Evolutionary conservation across 2,113 vertebrate genomes (phyloP), one percentile per base, ranked within the genome.

Genomic region (Podocnemis expansa): DNA sequence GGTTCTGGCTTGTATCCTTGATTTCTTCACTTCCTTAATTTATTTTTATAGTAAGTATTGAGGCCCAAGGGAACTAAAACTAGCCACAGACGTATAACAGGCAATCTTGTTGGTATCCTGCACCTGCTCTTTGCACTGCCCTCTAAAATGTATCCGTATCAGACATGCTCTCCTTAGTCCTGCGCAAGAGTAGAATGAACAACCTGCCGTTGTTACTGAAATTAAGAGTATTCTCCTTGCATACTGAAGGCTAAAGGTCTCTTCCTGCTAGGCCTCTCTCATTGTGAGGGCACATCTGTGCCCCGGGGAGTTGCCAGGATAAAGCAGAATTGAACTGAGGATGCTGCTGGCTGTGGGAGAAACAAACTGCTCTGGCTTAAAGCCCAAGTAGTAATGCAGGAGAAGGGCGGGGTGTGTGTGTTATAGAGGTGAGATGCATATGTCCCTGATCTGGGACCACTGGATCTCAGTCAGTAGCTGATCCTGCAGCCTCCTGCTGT

Each of bases 331-430:
- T 25, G 1, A 7, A 43, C 49, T n/a, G 17, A 38, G 85, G 91
- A 80, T n/a, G 22, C 19, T 45, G 60, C 7, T 1, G 2, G 2
- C 78, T 54, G 34, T 41, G 22, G 7, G 1, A 29, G 27, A 58
- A 58, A 58, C 29, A 27, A 24, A 58, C 9, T 12, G 56, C 27
- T 58, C 56, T 25, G 56, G 27, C 56, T 94, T 58, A 86, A 80
- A 86, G 17, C 73, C 5, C 2, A 0, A 0, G 11, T 29, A 25
- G n/a, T n/a, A 56, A 78, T 78, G 51, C 0, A 2, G 51, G 76
- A 70, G 87, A 84, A 81, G 51, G 80, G 82, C 54, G 38, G 78
- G 58, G 70, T 10, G n/a, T n/a, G n/a, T n/a, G 54, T 54, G 56
- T 87, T 90, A 38, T 7, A 10, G n/a, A 78, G 84, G 43, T 19